Base-by-base conservation (phyloP, 2,888 invertebrate species). In the Mycalesis mineus region DNA sequence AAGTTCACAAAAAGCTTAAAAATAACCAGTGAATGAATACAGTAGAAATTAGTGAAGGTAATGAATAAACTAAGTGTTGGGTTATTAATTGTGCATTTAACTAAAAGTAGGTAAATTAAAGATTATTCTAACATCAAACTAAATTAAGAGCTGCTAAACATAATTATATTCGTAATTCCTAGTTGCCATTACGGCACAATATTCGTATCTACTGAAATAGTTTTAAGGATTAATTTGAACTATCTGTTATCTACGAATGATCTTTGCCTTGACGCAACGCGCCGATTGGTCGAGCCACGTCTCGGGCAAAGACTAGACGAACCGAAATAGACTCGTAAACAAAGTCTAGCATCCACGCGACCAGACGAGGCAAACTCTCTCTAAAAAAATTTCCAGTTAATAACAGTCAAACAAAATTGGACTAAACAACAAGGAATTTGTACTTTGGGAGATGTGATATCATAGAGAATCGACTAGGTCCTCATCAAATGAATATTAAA, bases 351-450 rank as follows among this genome's bases (percentile, higher is more conserved):
- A 56, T 58, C 60, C 60, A 48, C 61, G 45, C 56, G 66, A 58
- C 60, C 57, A 69, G 69, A 64, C 56, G 57, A 65, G 70, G 72
- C 68, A 69, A 69, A 73, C 74, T 73, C 72, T 72, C 73, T 72
- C 77, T 87, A 88, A 88, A 88, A 83, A 86, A 88, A 88, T 88
- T 88, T 88, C 78, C 82, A 87, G 83, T 84, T 79, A 82, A 84
- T 86, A 88, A 89, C 89, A 88, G 82, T 85, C 79, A 89, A 89
- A 88, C 86, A 89, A 88, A 89, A 90, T 90, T 90, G 88, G 88
- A 90, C 90, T 90, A 90, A 90, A 90, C 89, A 90, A 90, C 90
- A 90, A 90, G 90, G 86, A 88, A 90, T 90, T 90, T 90, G 90
- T 90, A 90, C 90, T 90, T 90, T 90, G 90, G 88, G 88, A 89